These are phyloP conservation scores for Helleia helle DNA, from an alignment of 2,888 invertebrate species.

Conservation along the genomic window DNA sequence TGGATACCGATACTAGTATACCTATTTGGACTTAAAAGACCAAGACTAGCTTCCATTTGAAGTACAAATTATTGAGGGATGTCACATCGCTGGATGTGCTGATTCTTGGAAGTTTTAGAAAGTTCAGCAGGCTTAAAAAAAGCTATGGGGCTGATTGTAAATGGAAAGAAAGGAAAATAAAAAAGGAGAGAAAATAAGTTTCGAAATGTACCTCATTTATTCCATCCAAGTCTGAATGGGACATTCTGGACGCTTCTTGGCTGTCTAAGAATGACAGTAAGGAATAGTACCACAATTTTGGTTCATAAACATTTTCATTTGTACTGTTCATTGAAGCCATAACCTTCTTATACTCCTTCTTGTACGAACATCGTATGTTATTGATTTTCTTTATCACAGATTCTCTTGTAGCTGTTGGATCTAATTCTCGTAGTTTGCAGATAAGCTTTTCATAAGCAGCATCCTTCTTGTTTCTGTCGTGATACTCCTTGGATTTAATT, in stretches of 20 bases:
- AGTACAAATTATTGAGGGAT: no score
- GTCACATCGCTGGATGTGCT: no score
- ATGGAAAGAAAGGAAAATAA: no score
- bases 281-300: constrained; percentile 13
- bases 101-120: no score
- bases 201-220: constrained; percentile 11
- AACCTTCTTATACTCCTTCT: constrained; percentile 15
- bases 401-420: constrained; percentile 5
- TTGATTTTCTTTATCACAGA: constrained; percentile 10
- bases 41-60: no score
- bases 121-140: no score
- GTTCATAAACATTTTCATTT: constrained; percentile 10
- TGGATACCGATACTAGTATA: no score
- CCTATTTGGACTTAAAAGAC: no score
- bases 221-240: constrained; percentile 8
- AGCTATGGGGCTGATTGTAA: no score
- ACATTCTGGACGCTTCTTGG: constrained; percentile 8
- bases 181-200: no score
- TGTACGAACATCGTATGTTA: constrained; percentile 10
- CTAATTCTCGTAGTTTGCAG: constrained; percentile 8
- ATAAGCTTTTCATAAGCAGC: constrained; percentile 12
- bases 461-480: constrained; percentile 11
- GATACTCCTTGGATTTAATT: constrained; percentile 11
- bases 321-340: constrained; percentile 7
- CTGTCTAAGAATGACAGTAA: constrained; percentile 11